Conservation (phyloP, 2,113 vertebrate species). For the Ictalurus punctatus region DNA sequence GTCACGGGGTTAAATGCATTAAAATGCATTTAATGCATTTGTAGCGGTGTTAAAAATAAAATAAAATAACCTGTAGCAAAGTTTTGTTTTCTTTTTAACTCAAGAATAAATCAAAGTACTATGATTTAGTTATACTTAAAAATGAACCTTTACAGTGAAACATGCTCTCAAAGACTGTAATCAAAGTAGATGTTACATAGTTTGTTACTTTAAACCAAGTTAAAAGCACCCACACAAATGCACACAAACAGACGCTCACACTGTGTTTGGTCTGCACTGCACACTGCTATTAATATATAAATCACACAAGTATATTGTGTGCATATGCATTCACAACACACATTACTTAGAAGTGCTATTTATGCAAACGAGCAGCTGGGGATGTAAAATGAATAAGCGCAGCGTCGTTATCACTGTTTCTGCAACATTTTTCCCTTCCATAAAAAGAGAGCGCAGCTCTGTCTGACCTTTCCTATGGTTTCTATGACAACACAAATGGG, state of each 20-base stretch:
- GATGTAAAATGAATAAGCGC: constrained; percentile 50
- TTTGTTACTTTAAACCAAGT: neutral
- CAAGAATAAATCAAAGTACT: neutral
- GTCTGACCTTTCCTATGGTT: constrained; percentile 62
- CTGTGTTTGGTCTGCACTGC: neutral
- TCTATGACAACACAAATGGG: constrained; percentile 69
- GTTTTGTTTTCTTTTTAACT: neutral
- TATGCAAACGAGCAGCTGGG: constrained; percentile 34
- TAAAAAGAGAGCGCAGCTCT: constrained; percentile 59
- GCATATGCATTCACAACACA: constrained; percentile 1
- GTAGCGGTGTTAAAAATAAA: too few relatives aligned
- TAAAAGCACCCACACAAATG: constrained; percentile 14
- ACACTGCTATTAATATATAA: constrained; percentile 4
- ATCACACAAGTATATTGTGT: neutral
- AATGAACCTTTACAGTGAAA: neutral
- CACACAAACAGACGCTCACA: neutral
- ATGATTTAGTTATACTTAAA: neutral
- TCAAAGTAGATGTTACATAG: neutral
- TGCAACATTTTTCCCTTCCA: constrained; percentile 43
- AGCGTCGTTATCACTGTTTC: constrained; percentile 49
- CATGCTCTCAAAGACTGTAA: neutral
- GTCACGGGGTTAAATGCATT: neutral
- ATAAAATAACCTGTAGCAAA: neutral
- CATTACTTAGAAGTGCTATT: constrained; percentile 17
- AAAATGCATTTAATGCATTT: too few relatives aligned